phyloP scores from a whole-genome alignment of 2,888 invertebrate species.

The Pterobdella sp. region DNA sequence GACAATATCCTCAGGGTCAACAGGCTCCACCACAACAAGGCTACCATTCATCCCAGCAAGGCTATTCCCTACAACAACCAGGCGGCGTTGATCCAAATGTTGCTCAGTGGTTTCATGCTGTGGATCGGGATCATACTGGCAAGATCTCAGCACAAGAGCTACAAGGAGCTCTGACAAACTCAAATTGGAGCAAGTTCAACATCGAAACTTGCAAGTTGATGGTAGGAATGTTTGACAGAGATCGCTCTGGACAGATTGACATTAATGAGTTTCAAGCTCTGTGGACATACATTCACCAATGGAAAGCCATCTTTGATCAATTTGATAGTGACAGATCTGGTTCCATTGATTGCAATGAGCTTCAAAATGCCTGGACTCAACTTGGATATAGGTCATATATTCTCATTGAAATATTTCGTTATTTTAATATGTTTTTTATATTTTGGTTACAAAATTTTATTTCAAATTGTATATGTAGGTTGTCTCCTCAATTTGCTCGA shows the following conservation, averaged over 20 bases:
- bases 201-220: conserved; percentile 50
- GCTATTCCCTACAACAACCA: not conserved
- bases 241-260: conserved; percentile 47
- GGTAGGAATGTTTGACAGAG: conserved; percentile 52
- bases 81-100: conserved; percentile 42
- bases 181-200: conserved; percentile 51
- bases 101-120: conserved; percentile 49
- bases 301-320: conserved; percentile 50
- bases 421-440: not conserved
- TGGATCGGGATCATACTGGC: conserved; percentile 37
- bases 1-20: not conserved
- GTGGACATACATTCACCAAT: conserved; percentile 52
- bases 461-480: conserved; percentile 51
- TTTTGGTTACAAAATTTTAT: not conserved
- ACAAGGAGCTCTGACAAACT: conserved; percentile 47
- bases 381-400: not conserved
- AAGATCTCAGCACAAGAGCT: conserved; percentile 36
- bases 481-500: conserved; percentile 69
- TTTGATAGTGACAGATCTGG: conserved; percentile 51
- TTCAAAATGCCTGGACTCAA: conserved; percentile 40
- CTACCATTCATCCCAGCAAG: not conserved
- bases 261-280: conserved; percentile 48
- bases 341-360: conserved; percentile 49
- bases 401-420: not conserved
- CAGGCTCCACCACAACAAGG: not conserved